Evolutionary conservation across 2,888 invertebrate species (phyloP), one percentile per base, ranked within the genome.

Genomic region (Sepiola atlantica): DNA sequence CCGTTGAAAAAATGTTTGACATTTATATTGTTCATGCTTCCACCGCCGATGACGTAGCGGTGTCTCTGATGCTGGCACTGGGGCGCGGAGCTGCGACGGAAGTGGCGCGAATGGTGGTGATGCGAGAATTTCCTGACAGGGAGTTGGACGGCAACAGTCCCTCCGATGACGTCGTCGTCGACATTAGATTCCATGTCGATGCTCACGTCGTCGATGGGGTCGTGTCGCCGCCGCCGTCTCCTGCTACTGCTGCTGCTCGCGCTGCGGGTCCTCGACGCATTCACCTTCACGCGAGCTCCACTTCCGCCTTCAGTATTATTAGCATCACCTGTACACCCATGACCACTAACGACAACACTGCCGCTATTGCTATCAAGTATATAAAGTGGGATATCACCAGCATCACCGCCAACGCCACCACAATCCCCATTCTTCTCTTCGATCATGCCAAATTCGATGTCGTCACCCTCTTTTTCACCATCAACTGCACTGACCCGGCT

Each of bases 191-290:
- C 92, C 54, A 92, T 92, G 45, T 55, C 55, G n/a, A 55, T n/a
- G 28, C 54, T 92, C 28, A 28, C 16, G 20, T 6, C 55, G 54
- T 92, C 92, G 16, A 14, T 12, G 16, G 12, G n/a, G 1, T 28
- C 24, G 18, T 54, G 32, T 92, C 55, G 55, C 92, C 55, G 92
- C 24, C 92, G 92, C 24, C n/a, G n/a, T 28, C 90, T 32, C 90
- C 24, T 35, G 94, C 94, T 92, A 90, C 94, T 77, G 91, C 94
- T 94, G 93, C 94, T 93, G 95, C 94, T 91, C 94, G 94, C n/a
- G 94, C 94, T 61, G 61, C 94, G 90, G 55, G 94, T 77, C 94
- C 95, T 61, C 35, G 55, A 90, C 55, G 92, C 4, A 45, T 77
- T n/a, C 54, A 92, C 55, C 91, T 93, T 2, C 45, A 45, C 28